These are phyloP conservation scores for Cossypha dichroa DNA, from an alignment of 2,797 vertebrate species.

Conservation along the genomic window DNA sequence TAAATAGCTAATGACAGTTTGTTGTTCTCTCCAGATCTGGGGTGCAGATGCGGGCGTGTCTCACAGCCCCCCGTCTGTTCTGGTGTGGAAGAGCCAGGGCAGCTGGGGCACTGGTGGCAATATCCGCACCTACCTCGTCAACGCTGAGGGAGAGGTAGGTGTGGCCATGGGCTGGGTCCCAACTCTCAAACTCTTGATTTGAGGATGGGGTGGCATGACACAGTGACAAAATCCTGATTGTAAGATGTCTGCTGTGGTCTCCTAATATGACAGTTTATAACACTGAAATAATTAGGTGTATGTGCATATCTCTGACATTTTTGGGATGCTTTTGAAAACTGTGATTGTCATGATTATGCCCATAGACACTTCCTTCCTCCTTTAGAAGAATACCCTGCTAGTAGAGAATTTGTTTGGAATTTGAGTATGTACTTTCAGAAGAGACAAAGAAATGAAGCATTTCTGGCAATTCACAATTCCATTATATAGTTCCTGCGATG, in stretches of 20 bases:
- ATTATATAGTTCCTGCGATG: not conserved
- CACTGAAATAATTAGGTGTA: not conserved
- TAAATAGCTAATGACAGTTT: not conserved
- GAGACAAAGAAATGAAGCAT: not conserved
- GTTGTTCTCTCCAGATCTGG: slow-evolving; percentile 84
- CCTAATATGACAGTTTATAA: not conserved
- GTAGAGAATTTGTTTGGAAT: not conserved
- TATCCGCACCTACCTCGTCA: slow-evolving; percentile 83
- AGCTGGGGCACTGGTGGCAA: slow-evolving; percentile 89
- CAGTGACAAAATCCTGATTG: not conserved
- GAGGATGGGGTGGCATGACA: not conserved
- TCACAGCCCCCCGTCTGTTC: slow-evolving; percentile 89
- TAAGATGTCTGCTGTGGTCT: not conserved
- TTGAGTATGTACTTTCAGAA: not conserved
- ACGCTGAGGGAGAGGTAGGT: slow-evolving; percentile 87
- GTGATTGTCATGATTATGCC: not conserved
- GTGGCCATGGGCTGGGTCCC: not conserved
- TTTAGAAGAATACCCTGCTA: not conserved
- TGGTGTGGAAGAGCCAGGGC: slow-evolving; percentile 94
- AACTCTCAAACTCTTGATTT: not conserved
- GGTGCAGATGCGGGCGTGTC: slow-evolving; percentile 87
- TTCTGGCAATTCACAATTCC: not conserved
- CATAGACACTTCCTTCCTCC: not conserved
- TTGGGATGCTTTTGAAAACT: not conserved
- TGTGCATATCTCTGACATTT: not conserved